These are phyloP conservation scores for Chelon auratus DNA, from an alignment of 2,797 vertebrate species.

Conservation along the genomic window DNA sequence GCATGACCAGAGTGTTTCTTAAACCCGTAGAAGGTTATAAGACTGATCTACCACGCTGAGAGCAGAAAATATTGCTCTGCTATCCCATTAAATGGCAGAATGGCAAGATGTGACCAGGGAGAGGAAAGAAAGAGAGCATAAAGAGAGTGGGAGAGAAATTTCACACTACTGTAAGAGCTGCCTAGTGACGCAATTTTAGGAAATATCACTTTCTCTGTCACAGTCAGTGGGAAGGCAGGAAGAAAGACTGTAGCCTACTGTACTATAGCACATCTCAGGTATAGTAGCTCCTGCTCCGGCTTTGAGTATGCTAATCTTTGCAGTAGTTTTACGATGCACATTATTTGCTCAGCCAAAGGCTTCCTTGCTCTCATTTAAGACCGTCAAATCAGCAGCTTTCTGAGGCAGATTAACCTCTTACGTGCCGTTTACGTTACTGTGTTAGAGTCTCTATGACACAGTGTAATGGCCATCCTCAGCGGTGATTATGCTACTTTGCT, in stretches of 20 bases:
- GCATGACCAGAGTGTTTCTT: slow-evolving; percentile 22
- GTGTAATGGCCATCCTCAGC: slow-evolving; percentile 10
- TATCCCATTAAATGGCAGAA: slow-evolving; percentile 38
- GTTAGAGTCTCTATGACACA: slow-evolving; percentile 3
- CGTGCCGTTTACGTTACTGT: background rate
- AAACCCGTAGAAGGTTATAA: slow-evolving; percentile 23
- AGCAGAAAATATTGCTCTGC: slow-evolving; percentile 34
- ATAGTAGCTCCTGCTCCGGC: slow-evolving; percentile 15
- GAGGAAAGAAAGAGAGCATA: background rate
- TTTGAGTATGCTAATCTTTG: slow-evolving; percentile 50
- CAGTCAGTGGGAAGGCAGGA: slow-evolving; percentile 31
- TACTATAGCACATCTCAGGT: slow-evolving; percentile 6
- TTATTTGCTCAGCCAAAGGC: slow-evolving; percentile 42
- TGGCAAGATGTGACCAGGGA: slow-evolving; percentile 21
- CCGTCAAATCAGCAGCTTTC: slow-evolving; percentile 32
- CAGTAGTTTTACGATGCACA: slow-evolving; percentile 41
- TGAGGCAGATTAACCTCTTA: background rate
- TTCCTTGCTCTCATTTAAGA: background rate
- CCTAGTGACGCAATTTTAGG: slow-evolving; percentile 57
- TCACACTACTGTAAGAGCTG: slow-evolving; percentile 57
- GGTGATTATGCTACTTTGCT: slow-evolving; percentile 16
- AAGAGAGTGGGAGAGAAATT: slow-evolving; percentile 41
- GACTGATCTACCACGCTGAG: slow-evolving; percentile 2
- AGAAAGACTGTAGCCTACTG: background rate
- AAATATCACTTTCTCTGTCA: slow-evolving; percentile 51